A percentile compares a stretch with the other conserved stretches of the same genome.
Conservation (phyloP, 2,888 invertebrate genomes). For the Suillia variegata region DNA sequence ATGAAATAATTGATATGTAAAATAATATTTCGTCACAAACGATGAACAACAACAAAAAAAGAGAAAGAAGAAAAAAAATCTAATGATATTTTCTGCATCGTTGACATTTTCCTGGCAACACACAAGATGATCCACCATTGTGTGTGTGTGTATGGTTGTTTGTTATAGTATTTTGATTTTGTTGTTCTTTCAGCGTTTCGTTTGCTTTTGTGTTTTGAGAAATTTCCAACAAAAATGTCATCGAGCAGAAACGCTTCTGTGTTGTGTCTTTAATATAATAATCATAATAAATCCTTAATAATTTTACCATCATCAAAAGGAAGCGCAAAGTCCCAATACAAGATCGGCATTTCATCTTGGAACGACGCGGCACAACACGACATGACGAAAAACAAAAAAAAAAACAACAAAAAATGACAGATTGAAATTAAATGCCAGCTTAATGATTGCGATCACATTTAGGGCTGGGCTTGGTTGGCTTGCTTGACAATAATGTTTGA, state of each 20-base stretch:
- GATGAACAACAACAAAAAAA: slow-evolving; percentile 19
- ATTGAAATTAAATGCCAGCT: slow-evolving; percentile 54
- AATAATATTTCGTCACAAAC: slow-evolving; percentile 52
- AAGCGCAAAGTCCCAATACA: slow-evolving; percentile 35
- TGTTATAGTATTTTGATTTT: background rate
- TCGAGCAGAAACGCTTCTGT: too few species aligned
- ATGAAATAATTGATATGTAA: slow-evolving; percentile 60
- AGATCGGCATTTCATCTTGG: background rate
- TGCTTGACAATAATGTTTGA: too few species aligned
- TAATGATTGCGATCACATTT: slow-evolving; percentile 43
- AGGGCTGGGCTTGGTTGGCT: background rate
- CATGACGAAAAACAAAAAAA: too few species aligned
- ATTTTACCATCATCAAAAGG: slow-evolving; percentile 57
- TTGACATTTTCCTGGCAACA: slow-evolving; percentile 21
- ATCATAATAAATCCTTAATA: slow-evolving; percentile 62
- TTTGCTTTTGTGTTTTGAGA: background rate
- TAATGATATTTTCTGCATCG: slow-evolving; percentile 23
- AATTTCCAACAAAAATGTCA: slow-evolving; percentile 12
- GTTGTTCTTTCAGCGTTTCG: slow-evolving; percentile 23
- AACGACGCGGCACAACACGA: too few species aligned
- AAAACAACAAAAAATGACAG: slow-evolving; percentile 36
- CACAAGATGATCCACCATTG: slow-evolving; percentile 22
- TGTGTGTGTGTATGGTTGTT: slow-evolving; percentile 8
- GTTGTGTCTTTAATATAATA: slow-evolving; percentile 60
- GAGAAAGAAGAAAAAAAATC: slow-evolving; percentile 17